phyloP scores from a whole-genome alignment of 2,113 vertebrate species.

The Arizona elegans region DNA sequence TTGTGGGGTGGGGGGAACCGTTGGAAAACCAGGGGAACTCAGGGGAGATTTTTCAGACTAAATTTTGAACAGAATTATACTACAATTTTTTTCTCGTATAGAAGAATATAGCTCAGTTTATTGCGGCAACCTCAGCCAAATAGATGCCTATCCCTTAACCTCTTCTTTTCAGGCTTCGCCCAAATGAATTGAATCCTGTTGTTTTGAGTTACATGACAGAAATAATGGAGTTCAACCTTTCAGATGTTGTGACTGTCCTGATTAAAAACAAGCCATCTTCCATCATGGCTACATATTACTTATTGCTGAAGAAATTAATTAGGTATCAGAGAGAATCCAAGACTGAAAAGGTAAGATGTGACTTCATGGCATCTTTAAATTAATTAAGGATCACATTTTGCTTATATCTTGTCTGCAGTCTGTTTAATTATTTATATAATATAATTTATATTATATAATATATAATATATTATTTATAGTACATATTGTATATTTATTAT shows the following conservation, averaged over 20 bases:
- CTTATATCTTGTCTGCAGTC: background rate
- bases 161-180: slow-evolving; percentile 65
- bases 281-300: slow-evolving; percentile 78
- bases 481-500: background rate
- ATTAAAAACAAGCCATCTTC: slow-evolving; percentile 77
- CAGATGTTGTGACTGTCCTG: slow-evolving; percentile 73
- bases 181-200: slow-evolving; percentile 73
- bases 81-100: background rate
- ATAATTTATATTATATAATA: background rate
- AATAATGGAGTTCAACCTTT: slow-evolving; percentile 67
- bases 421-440: background rate
- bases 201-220: slow-evolving; percentile 78
- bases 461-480: background rate
- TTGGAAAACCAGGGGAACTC: background rate
- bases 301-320: slow-evolving; percentile 77
- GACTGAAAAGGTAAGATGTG: slow-evolving; percentile 65
- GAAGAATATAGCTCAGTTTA: background rate
- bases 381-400: background rate
- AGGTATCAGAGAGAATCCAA: slow-evolving; percentile 69
- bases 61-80: background rate
- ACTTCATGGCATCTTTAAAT: background rate
- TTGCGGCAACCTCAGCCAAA: background rate
- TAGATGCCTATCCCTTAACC: background rate
- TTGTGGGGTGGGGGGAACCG: too few species aligned
- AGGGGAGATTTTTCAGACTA: background rate